phyloP scores from a whole-genome alignment of 2,113 vertebrate genomes.

The Ailuropoda melanoleuca region DNA sequence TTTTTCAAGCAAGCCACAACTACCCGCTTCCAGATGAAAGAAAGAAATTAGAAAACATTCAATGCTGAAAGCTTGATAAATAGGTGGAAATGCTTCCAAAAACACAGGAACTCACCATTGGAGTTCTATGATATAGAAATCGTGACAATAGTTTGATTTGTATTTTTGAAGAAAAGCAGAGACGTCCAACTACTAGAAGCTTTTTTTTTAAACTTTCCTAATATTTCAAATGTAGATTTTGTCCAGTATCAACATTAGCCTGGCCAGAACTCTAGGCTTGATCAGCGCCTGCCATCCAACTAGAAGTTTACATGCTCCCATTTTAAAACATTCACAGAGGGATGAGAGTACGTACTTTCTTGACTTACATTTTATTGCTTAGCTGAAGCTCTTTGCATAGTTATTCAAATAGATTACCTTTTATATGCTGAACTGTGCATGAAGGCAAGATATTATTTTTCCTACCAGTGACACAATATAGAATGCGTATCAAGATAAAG shows the following conservation, averaged over 20 bases:
- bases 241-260: background rate
- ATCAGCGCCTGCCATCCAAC: background rate
- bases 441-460: slow-evolving; percentile 50
- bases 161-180: slow-evolving; percentile 16
- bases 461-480: slow-evolving; percentile 58
- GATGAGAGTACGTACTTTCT: slow-evolving; percentile 11
- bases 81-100: background rate
- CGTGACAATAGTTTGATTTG: background rate
- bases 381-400: slow-evolving; percentile 35
- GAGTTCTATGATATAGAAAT: background rate
- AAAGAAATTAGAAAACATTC: background rate
- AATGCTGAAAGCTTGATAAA: background rate
- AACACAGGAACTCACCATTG: background rate
- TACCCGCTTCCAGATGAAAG: background rate
- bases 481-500: slow-evolving; percentile 66
- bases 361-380: slow-evolving; percentile 31
- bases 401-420: slow-evolving; percentile 58
- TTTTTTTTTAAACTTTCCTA: slow-evolving; percentile 25
- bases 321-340: slow-evolving; percentile 57
- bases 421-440: slow-evolving; percentile 44
- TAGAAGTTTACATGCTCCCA: background rate
- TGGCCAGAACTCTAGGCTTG: background rate
- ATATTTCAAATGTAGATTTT: background rate
- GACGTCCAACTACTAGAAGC: background rate
- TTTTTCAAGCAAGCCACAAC: background rate